phyloP scores from a whole-genome alignment of 2,113 vertebrate species.

The Myrmophylax atrothorax region DNA sequence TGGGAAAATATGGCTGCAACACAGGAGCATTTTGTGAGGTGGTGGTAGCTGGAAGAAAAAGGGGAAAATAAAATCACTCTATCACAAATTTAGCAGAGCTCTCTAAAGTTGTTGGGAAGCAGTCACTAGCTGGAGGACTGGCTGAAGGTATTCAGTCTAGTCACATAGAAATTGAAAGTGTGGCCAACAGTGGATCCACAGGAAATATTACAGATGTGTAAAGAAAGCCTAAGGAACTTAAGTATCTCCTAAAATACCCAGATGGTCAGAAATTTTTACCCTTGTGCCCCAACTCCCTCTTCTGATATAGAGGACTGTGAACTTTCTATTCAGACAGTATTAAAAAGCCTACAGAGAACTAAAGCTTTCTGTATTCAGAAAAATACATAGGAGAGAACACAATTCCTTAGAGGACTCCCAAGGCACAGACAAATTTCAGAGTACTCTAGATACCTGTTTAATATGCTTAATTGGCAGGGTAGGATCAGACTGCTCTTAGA shows the following conservation, averaged over 20 bases:
- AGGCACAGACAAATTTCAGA: neutral
- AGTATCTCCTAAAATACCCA: neutral
- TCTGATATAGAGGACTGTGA: neutral
- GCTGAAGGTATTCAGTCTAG: neutral
- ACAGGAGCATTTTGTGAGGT: neutral
- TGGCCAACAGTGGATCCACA: neutral
- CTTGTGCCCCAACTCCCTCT: neutral
- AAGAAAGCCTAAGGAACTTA: neutral
- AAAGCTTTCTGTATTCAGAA: neutral
- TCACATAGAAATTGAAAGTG: neutral
- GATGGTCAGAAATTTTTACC: neutral
- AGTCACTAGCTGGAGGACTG: neutral
- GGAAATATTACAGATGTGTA: neutral
- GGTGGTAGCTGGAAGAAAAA: neutral
- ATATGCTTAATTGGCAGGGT: neutral
- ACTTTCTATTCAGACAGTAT: neutral
- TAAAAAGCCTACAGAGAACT: neutral
- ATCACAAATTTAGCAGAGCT: neutral
- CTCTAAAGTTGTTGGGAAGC: neutral
- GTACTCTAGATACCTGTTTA: neutral
- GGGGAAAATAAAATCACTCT: neutral
- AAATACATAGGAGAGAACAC: neutral
- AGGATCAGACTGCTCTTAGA: neutral
- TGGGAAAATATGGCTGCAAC: neutral
- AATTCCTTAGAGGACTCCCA: neutral